Evolutionary conservation across 1,140 invertebrate genomes (phyloP).

Genomic region (Bradysia coprophila): DNA sequence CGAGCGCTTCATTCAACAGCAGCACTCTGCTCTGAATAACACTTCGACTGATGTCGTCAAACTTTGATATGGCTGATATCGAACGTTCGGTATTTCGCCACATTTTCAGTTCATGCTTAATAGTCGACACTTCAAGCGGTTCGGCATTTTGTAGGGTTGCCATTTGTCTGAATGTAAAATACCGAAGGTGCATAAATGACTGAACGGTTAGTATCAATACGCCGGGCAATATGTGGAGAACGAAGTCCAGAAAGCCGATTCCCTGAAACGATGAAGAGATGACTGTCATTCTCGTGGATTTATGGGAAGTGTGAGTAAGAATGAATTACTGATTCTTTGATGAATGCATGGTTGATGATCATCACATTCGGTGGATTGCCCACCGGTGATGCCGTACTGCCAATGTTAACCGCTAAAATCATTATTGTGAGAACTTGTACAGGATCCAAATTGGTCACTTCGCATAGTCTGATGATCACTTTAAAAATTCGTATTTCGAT

Average conservation of each 20-base stretch:
- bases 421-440: conserved; percentile 60
- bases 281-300: too few relatives aligned
- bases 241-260: conserved; percentile 62
- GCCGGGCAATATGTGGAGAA: conserved; percentile 59
- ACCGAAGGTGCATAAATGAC: conserved; percentile 49
- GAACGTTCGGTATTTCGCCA: conserved; percentile 66
- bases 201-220: conserved; percentile 46
- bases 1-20: too few relatives aligned
- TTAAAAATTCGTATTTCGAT: too few relatives aligned
- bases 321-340: conserved; percentile 37
- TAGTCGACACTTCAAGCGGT: too few relatives aligned
- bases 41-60: conserved; percentile 60
- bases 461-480: conserved; percentile 74
- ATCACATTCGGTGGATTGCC: conserved; percentile 73
- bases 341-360: conserved; percentile 45
- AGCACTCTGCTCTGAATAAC: conserved; percentile 61
- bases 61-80: conserved; percentile 64
- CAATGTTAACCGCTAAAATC: conserved; percentile 75
- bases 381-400: too few relatives aligned
- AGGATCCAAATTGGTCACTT: conserved; percentile 75
- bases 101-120: too few relatives aligned
- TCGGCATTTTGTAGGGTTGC: conserved; percentile 46
- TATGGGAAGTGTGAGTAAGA: too few relatives aligned
- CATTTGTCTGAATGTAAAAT: conserved; percentile 55
- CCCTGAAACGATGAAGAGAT: conserved; percentile 35